Evolutionary conservation across 2,888 invertebrate species (phyloP), one percentile per base, ranked within the genome.

Genomic region (Caenorhabditis sp.): DNA sequence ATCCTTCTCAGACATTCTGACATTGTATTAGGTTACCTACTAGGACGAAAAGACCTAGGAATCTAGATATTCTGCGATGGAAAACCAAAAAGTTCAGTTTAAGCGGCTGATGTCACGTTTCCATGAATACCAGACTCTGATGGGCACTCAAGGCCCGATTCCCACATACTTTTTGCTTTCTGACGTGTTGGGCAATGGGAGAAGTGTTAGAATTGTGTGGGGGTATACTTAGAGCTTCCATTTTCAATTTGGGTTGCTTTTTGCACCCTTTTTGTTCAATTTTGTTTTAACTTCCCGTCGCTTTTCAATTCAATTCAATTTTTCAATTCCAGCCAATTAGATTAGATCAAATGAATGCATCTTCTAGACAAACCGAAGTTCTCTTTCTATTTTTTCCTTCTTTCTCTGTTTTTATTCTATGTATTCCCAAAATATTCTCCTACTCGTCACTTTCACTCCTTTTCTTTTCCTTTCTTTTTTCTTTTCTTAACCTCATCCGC

Each of bases 391-490:
- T 50, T 50, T 11, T 50, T 50, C 22, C 20, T 50, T 20, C 50
- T 50, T 47, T 58, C 58, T 35, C 56, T 28, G 40, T 18, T 32
- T 40, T n/a, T 37, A 40, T 55, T 24, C 51, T 15, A 24, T 61
- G 26, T 24, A 61, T 26, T 53, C 40, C 37, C 18, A 55, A 50
- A 64, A 64, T 58, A 32, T 51, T 24, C 24, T 53, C 4, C 26
- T 53, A 3, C 53, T 8, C 26, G 3, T 22, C 13, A 18, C 47
- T 65, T 68, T 61, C 61, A 50, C 24, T 60, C 26, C 22, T 60
- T 37, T 62, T 22, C 47, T 32, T n/a, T 53, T 60, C 18, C 51
- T 2, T 32, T 24, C 24, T 22, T 56, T 67, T 40, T 74, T 65
- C 67, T 65, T 65, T 64, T 44, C 22, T 58, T 32, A 15, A 35